These are phyloP conservation scores for Diuraphis noxia DNA, from an alignment of 1,140 invertebrate genomes.

Conservation along the genomic window DNA sequence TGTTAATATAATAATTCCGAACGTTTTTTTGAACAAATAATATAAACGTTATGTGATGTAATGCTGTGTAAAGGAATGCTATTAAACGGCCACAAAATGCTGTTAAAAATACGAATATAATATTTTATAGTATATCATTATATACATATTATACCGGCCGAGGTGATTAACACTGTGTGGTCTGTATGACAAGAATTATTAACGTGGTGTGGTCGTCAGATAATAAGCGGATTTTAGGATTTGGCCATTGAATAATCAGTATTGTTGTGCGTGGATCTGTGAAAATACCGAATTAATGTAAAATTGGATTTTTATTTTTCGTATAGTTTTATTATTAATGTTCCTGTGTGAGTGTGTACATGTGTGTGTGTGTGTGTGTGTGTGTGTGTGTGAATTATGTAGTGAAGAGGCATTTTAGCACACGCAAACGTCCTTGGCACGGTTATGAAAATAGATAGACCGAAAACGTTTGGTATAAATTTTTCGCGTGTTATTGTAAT, in stretches of 20 bases:
- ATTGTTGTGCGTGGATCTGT: neutral
- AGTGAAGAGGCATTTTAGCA: neutral
- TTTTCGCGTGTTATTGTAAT: neutral
- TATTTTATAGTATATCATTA: neutral
- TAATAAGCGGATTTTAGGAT: neutral
- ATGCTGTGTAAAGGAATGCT: neutral
- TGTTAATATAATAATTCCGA: neutral
- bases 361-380: neutral
- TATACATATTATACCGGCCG: neutral
- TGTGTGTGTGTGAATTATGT: neutral
- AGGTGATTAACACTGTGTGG: neutral
- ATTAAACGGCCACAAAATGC: neutral
- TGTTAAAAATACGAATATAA: neutral
- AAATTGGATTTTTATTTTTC: neutral
- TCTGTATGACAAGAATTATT: neutral
- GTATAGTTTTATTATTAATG: neutral
- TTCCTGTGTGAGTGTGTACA: neutral
- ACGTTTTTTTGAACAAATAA: neutral
- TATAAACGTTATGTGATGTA: neutral
- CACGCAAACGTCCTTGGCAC: conserved; percentile 25
- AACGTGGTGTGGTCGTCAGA: neutral
- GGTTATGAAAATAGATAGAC: conserved; percentile 34
- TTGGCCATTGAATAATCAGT: neutral
- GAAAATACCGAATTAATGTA: neutral
- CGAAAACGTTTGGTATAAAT: conserved; percentile 15